phyloP scores from a whole-genome alignment of 2,797 vertebrate species.

The Cryptoblepharus egeriae region DNA sequence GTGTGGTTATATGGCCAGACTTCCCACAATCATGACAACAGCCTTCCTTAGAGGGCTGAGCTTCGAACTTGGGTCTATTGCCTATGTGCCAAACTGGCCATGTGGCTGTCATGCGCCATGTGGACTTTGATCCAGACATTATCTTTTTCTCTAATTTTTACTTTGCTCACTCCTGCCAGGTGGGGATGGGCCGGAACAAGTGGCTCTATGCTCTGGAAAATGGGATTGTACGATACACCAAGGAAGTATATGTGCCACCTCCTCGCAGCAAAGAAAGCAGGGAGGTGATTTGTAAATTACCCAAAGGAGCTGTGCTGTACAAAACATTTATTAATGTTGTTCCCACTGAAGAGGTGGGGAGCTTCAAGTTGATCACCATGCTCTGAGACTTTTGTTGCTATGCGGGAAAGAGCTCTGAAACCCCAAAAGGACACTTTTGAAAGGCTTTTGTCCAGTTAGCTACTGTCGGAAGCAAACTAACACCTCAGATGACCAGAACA shows the following conservation, averaged over 20 bases:
- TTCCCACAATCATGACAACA: too few species aligned
- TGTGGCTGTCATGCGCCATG: rapidly evolving
- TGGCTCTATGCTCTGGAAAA: slow-evolving; percentile 92
- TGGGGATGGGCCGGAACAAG: slow-evolving; percentile 91
- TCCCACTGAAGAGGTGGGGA: slow-evolving; percentile 85
- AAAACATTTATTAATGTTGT: slow-evolving; percentile 93
- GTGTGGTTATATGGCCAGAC: background rate
- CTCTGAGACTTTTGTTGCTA: slow-evolving; percentile 73
- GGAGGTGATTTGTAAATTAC: slow-evolving; percentile 83
- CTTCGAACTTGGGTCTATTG: background rate
- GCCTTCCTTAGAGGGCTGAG: background rate
- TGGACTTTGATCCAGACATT: background rate
- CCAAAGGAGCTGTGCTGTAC: slow-evolving; percentile 88
- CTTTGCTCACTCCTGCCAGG: slow-evolving; percentile 76
- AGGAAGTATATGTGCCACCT: slow-evolving; percentile 88
- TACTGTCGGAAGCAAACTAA: background rate
- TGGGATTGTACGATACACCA: slow-evolving; percentile 88
- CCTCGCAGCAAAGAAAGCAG: slow-evolving; percentile 79
- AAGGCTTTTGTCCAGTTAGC: background rate
- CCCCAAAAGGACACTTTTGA: background rate
- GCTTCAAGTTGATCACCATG: slow-evolving; percentile 89
- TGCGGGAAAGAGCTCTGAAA: background rate
- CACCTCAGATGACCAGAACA: too few species aligned
- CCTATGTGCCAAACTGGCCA: background rate
- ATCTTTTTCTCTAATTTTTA: background rate